Base-by-base conservation (phyloP, 1,140 invertebrate species). In the Achatina immaculata region DNA sequence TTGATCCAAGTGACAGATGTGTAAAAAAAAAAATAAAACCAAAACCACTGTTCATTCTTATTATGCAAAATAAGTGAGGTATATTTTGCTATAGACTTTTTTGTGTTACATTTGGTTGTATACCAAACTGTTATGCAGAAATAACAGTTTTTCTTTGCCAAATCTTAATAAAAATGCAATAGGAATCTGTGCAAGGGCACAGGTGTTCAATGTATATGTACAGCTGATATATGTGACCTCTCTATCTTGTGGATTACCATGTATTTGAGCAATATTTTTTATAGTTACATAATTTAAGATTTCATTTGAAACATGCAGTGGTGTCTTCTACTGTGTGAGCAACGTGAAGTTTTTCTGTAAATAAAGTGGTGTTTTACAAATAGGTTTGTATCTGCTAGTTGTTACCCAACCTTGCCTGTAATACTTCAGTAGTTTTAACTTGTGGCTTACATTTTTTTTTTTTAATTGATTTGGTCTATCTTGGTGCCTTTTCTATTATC, bases 361-460 rank as follows among this genome's bases (percentile, higher is more conserved):
- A 62, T 62, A 62, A 28, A 62, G 58, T 14, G 58, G 6, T 62
- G 6, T 31, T 28, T 21, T 55, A n/a, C n/a, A n/a, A n/a, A n/a
- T n/a, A n/a, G 28, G 6, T 2, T 31, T 62, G 58, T 31, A 28
- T n/a, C n/a, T 62, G 58, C 58, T 62, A 55, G 48, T 55, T 55
- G 16, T 55, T 7, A 55, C 31, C 9, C n/a, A 4, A 62, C 58
- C 31, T 28, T 31, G 3, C 58, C 7, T 31, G 48, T n/a, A 55
- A 55, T 55, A 55, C 16, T 62, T 62, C 58, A 62, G 58, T 62
- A 62, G 58, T 34, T 62, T n/a, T 62, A 62, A 62, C 58, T 55
- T 31, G 58, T 62, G 58, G 58, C 58, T 62, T 62, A 31, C 31
- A 28, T 62, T 62, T 62, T 48, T 62, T 62, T n/a, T 62, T 62